phyloP scores from a whole-genome alignment of 2,888 invertebrate genomes.

The Acholoe squamosa region DNA sequence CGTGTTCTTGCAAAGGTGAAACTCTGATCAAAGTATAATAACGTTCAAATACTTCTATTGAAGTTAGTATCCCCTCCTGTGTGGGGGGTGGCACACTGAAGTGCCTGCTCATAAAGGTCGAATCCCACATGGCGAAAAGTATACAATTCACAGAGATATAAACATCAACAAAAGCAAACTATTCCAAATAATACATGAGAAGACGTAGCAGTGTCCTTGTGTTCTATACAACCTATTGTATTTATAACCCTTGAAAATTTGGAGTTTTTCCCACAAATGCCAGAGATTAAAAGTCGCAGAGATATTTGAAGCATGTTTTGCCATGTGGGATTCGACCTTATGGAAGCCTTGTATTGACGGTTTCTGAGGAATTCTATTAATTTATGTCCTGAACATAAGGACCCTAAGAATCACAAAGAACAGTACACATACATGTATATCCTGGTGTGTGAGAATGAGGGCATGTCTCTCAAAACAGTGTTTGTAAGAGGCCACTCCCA shows the following conservation, averaged over 20 bases:
- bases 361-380: constrained; percentile 25
- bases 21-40: constrained; percentile 18
- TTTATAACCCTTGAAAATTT: too few relatives aligned
- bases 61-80: constrained; percentile 10
- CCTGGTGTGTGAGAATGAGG: background rate
- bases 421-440: background rate
- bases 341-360: background rate
- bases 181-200: too few relatives aligned
- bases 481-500: background rate
- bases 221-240: too few relatives aligned
- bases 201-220: too few relatives aligned
- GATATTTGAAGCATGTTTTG: too few relatives aligned
- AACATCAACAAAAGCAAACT: too few relatives aligned
- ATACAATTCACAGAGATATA: too few relatives aligned
- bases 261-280: too few relatives aligned
- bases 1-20: background rate
- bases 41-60: constrained; percentile 36
- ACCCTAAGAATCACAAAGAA: background rate
- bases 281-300: too few relatives aligned
- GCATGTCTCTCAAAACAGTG: background rate
- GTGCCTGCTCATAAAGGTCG: background rate
- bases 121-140: too few relatives aligned
- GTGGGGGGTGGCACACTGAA: background rate
- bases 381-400: background rate
- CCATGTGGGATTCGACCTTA: too few relatives aligned